A percentile compares a stretch with the other conserved stretches of the same genome.
phyloP scores from a whole-genome alignment of 2,113 vertebrate species.

The Nanorana parkeri region DNA sequence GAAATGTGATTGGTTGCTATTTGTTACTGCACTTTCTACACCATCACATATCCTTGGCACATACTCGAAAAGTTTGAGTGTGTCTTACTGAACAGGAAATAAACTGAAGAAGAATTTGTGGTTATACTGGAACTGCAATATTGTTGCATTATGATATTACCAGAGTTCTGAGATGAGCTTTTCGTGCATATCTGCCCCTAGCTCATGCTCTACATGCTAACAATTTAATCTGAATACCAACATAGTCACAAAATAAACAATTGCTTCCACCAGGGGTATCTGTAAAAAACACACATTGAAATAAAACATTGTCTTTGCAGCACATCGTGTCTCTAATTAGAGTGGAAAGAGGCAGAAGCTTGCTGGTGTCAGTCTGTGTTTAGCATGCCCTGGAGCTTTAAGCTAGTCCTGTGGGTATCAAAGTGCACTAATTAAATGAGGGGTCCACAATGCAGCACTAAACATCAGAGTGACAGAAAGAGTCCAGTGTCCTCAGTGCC shows the following conservation, averaged over 20 bases:
- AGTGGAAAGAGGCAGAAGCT: constrained; percentile 92
- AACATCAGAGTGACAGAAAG: constrained; percentile 89
- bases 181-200: constrained; percentile 78
- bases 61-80: too few species aligned
- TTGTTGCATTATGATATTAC: too few species aligned
- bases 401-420: constrained; percentile 98
- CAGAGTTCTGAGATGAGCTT: constrained; percentile 60
- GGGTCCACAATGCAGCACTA: constrained; percentile 90
- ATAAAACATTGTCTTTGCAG: constrained; percentile 86
- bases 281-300: constrained; percentile 77
- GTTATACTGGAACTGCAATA: too few species aligned
- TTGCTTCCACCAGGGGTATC: constrained; percentile 84
- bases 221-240: constrained; percentile 86
- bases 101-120: too few species aligned
- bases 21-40: too few species aligned
- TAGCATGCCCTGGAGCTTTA: constrained; percentile 97
- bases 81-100: too few species aligned
- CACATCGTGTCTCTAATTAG: constrained; percentile 90
- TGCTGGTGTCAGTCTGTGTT: constrained; percentile 97
- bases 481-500: constrained; percentile 89
- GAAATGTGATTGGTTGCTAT: too few species aligned
- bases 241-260: constrained; percentile 85
- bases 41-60: too few species aligned
- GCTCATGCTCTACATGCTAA: constrained; percentile 79
- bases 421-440: constrained; percentile 99